Conservation (phyloP, 2,888 invertebrate genomes). For the Hipparchia semele region DNA sequence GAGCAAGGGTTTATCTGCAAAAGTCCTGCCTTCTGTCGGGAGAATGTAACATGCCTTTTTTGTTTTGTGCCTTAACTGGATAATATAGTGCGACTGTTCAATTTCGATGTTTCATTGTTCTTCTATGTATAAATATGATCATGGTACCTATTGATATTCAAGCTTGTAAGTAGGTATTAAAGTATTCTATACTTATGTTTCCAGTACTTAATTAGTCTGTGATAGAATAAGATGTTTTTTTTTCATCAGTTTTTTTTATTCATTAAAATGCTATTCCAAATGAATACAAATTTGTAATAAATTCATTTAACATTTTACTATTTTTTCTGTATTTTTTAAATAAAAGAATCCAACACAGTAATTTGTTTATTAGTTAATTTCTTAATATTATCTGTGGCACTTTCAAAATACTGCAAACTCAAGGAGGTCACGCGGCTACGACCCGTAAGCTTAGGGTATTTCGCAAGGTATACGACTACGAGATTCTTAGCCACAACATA, state of each 20-base stretch:
- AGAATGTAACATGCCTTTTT: too few relatives aligned
- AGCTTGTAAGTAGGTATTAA: slow-evolving; percentile 33
- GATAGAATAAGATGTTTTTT: slow-evolving; percentile 59
- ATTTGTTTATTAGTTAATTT: not conserved
- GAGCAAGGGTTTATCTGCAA: too few relatives aligned
- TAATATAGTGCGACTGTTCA: slow-evolving; percentile 15
- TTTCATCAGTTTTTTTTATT: slow-evolving; percentile 30
- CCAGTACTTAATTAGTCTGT: slow-evolving; percentile 74
- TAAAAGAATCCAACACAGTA: slow-evolving; percentile 57
- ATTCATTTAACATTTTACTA: slow-evolving; percentile 77
- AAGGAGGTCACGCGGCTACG: not conserved
- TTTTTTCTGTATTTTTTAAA: slow-evolving; percentile 79
- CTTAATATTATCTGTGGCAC: not conserved
- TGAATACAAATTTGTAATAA: slow-evolving; percentile 81
- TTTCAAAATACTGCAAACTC: not conserved
- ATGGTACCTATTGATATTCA: slow-evolving; percentile 18
- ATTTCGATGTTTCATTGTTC: slow-evolving; percentile 21
- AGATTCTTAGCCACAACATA: not conserved
- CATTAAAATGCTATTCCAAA: slow-evolving; percentile 32
- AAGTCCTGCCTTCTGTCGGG: too few relatives aligned
- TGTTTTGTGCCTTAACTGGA: slow-evolving; percentile 16
- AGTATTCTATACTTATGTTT: slow-evolving; percentile 40
- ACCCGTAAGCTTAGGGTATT: too few relatives aligned
- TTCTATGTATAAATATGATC: slow-evolving; percentile 27
- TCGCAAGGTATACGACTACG: too few relatives aligned